Evolutionary conservation across 2,888 invertebrate genomes (phyloP).

Genomic region (Hypercompe scribonia): DNA sequence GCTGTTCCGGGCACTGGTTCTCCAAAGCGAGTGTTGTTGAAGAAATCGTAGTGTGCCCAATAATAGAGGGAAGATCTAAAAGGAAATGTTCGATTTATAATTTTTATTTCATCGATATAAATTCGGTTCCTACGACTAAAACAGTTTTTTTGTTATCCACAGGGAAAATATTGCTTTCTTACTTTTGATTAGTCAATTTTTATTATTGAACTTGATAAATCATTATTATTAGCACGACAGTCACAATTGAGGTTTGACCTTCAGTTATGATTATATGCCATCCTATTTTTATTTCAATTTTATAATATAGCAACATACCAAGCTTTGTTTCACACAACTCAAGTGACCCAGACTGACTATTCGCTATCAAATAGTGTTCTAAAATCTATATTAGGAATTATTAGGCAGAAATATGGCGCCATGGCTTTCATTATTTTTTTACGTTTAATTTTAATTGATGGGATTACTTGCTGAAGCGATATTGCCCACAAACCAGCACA

Average conservation of each 20-base stretch:
- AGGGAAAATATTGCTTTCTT: too few species aligned
- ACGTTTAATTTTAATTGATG: conserved; percentile 31
- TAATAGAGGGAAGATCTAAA: conserved; percentile 94
- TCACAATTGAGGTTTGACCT: too few species aligned
- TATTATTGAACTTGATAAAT: too few species aligned
- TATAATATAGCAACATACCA: background rate
- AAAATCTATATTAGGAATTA: background rate
- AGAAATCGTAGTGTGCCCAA: conserved; percentile 98
- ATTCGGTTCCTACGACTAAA: background rate
- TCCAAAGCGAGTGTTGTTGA: conserved; percentile 95
- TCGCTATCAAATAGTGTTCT: background rate
- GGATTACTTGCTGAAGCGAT: conserved; percentile 20
- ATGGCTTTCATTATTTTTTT: conserved; percentile 21
- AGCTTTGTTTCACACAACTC: background rate
- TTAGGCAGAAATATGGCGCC: background rate
- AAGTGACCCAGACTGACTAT: background rate
- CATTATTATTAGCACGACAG: too few species aligned
- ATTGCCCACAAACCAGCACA: conserved; percentile 37
- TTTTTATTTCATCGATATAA: background rate
- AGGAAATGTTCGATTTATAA: conserved; percentile 14
- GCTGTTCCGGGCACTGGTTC: conserved; percentile 92
- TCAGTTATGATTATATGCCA: too few species aligned
- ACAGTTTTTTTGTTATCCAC: background rate
- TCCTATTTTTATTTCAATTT: too few species aligned
- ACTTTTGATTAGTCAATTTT: too few species aligned